Base-by-base conservation (phyloP, 2,888 invertebrate species). In the Netelia fuscicornis region DNA sequence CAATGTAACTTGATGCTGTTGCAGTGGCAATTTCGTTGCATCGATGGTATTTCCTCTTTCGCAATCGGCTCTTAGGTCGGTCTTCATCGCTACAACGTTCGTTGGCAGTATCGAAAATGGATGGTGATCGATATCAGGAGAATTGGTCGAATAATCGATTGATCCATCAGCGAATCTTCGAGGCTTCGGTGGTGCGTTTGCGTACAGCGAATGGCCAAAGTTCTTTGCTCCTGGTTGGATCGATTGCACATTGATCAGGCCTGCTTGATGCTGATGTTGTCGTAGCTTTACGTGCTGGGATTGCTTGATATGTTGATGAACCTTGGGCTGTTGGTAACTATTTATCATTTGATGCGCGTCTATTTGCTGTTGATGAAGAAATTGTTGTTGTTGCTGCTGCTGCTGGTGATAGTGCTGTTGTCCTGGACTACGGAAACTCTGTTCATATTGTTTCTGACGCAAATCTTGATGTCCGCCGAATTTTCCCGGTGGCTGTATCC, bases 171-270 rank as follows among this genome's bases (percentile, higher is more conserved):
- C 97, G 52, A 97, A 95, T 76, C 98, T 95, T 91, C 97, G 95
- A 0, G 98, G 98, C 92, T 98, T 98, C 0, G 98, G 98, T 11
- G 98, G 98, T 2, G 98, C 98, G 94, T 98, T 98, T 0, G 97
- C 98, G 91, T 98, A 98, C 1, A 98, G 95, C 0, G 98, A 97
- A 90, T 97, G 97, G 5, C 94, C 94, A 86, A 94, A 94, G 82
- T 94, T 94, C 81, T 94, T 93, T 3, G 93, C 90, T 89, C 92
- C 90, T 2, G 90, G 93, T 90, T 85, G 93, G 81, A 86, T 91
- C 56, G 83, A 91, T 88, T 87, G 92, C 86, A 86, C 91, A 90
- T 84, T 90, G 87, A 86, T 90, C 86, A 1, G 90, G 87, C 86
- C 85, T 8, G 86, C 62, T 30, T 68, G 91, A 86, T 0, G 94